Conservation (phyloP, 2,888 invertebrate species). For the Podabrus alpinus region DNA sequence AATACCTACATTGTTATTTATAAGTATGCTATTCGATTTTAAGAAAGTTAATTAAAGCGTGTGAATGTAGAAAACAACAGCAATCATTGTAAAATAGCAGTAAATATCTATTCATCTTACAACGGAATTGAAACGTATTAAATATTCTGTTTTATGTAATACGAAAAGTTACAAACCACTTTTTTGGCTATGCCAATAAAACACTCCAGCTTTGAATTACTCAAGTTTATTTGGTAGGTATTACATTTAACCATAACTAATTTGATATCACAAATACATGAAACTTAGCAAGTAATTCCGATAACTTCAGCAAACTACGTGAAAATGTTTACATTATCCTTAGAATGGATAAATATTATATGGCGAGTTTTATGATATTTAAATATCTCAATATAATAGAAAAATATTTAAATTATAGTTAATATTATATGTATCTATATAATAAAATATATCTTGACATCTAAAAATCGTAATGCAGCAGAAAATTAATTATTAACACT, state of each 20-base stretch:
- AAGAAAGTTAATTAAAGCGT: constrained; percentile 13
- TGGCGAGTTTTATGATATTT: too few species aligned
- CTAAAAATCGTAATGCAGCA: too few species aligned
- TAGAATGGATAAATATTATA: too few species aligned
- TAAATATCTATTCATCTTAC: background rate
- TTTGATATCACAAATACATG: background rate
- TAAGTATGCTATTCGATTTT: constrained; percentile 17
- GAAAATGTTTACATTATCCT: background rate
- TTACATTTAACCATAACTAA: background rate
- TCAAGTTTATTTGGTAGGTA: background rate
- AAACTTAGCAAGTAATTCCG: background rate
- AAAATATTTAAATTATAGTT: too few species aligned
- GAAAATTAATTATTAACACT: too few species aligned
- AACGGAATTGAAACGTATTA: background rate
- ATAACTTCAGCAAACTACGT: background rate
- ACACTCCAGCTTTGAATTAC: background rate
- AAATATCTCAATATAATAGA: too few species aligned
- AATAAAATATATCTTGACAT: too few species aligned
- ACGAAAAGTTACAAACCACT: background rate
- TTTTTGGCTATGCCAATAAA: background rate
- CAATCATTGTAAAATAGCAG: background rate
- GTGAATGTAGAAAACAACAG: background rate
- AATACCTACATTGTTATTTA: constrained; percentile 24
- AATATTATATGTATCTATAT: too few species aligned
- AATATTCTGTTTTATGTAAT: background rate